Evolutionary conservation across 2,888 invertebrate species (phyloP).

Genomic region (Gnatocerus cornutus): DNA sequence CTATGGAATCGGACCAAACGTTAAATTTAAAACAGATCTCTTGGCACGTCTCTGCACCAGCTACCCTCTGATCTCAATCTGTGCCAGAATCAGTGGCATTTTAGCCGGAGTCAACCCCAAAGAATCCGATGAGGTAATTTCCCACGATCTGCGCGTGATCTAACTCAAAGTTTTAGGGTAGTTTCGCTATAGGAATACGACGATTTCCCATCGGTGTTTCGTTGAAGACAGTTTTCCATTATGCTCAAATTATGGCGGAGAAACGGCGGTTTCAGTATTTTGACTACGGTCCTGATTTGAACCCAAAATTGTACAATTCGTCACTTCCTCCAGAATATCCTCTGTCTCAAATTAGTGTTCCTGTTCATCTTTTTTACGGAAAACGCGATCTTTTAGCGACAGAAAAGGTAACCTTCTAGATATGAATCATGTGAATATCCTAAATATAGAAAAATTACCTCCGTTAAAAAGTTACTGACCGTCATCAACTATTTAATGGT

Average conservation of each 20-base stretch:
- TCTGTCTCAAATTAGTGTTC: conserved; percentile 74
- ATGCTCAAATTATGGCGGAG: conserved; percentile 74
- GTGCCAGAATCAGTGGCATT: background rate
- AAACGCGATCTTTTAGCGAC: conserved; percentile 82
- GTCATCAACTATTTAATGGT: no score
- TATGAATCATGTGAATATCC: background rate
- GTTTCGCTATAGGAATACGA: conserved; percentile 78
- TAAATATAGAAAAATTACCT: no score
- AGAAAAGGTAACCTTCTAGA: conserved; percentile 66
- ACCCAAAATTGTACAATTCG: conserved; percentile 73
- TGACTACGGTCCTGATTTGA: conserved; percentile 77
- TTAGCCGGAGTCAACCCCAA: conserved; percentile 2
- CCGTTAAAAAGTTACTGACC: no score
- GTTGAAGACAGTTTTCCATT: conserved; percentile 79
- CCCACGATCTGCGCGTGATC: background rate
- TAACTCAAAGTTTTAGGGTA: conserved; percentile 66
- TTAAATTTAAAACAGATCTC: conserved; percentile 14
- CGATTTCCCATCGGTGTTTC: conserved; percentile 82
- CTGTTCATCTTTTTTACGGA: conserved; percentile 77
- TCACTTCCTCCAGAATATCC: conserved; percentile 75
- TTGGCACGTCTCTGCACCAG: conserved; percentile 4
- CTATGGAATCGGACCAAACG: conserved; percentile 17
- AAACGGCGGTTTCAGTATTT: conserved; percentile 71
- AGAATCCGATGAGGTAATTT: background rate
- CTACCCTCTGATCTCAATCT: conserved; percentile 15